Base-by-base conservation (phyloP, 2,888 invertebrate species). In the Danaus chrysippus region DNA sequence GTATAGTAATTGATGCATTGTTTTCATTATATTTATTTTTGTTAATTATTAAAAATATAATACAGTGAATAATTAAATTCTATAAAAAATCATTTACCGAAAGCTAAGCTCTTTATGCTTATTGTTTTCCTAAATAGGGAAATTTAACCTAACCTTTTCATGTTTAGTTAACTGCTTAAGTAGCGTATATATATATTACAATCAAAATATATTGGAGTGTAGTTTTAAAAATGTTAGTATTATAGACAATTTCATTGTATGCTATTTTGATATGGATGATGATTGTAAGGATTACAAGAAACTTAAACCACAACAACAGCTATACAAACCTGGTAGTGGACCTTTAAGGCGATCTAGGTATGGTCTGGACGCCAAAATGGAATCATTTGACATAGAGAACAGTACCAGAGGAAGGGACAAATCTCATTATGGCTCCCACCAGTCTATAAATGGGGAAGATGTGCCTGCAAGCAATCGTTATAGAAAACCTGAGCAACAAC, bases 301-400 rank as follows among this genome's bases (percentile, higher is more conserved):
- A 83, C 93, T 92, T 81, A 94, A 94, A 86, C 94, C 94, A 74
- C 93, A 93, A 77, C 93, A 94, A 85, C 92, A 93, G 84, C 88
- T 95, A 68, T 95, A 96, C 76, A 93, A 93, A 81, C 95, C 95
- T 79, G 95, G 95, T 73, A 95, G 95, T 91, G 95, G 95, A 69
- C 94, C 94, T 69, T 85, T 95, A 70, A 92, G 93, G 77, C 94
- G 94, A 83, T 93, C 94, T 69, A 93, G 92, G 73, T 92, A 92
- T 83, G 91, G 89, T 78, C 81, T 88, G 65, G 94, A 94, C 70
- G 91, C 77, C 67, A 90, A 93, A 81, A 91, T 92, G 79, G 93
- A 93, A 70, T 74, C 79, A 62, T 83, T 82, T 67, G 82, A 84
- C 69, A 68, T 79, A 73, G 83, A 86, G 66, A 83, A 80, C 70